Percentiles rank a stretch among this genome's conserved stretches.
These are phyloP conservation scores for Amphiprion percula DNA, from an alignment of 2,113 vertebrate genomes.

Conservation along the genomic window DNA sequence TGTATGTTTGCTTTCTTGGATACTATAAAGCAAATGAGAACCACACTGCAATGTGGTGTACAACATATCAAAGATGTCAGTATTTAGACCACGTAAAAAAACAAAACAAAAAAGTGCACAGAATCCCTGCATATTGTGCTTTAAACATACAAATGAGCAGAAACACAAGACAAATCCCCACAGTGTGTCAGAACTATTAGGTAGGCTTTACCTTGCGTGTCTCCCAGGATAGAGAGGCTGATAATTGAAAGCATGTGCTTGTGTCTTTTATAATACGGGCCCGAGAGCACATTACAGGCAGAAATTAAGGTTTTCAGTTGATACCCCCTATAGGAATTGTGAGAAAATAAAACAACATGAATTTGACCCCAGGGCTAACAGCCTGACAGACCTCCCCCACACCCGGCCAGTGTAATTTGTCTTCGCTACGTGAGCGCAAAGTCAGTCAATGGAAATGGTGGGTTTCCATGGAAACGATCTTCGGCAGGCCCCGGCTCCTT, in stretches of 20 bases:
- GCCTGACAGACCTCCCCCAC: conserved; percentile 82
- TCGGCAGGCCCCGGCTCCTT: conserved; percentile 70
- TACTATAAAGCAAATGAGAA: conserved; percentile 72
- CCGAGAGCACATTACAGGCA: conserved; percentile 64
- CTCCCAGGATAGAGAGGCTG: conserved; percentile 48
- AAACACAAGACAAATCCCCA: conserved; percentile 38
- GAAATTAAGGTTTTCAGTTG: conserved; percentile 76
- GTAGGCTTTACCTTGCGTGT: conserved; percentile 29
- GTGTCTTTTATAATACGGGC: conserved; percentile 61
- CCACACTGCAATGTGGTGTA: conserved; percentile 48
- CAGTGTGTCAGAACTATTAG: conserved; percentile 43
- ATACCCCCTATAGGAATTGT: conserved; percentile 76
- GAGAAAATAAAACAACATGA: conserved; percentile 85
- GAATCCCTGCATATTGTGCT: conserved; percentile 9
- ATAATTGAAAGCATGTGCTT: conserved; percentile 74
- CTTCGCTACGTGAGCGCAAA: conserved; percentile 86
- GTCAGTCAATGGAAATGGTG: conserved; percentile 86
- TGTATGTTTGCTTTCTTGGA: conserved; percentile 70
- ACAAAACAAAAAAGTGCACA: conserved; percentile 3
- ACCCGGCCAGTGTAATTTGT: conserved; percentile 84
- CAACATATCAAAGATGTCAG: conserved; percentile 29
- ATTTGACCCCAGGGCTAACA: conserved; percentile 85
- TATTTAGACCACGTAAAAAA: conserved; percentile 10
- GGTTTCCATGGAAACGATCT: conserved; percentile 86
- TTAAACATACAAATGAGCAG: conserved; percentile 42